Evolutionary conservation across 2,113 vertebrate species (phyloP).

Genomic region (Phalacrocorax brasilianus): DNA sequence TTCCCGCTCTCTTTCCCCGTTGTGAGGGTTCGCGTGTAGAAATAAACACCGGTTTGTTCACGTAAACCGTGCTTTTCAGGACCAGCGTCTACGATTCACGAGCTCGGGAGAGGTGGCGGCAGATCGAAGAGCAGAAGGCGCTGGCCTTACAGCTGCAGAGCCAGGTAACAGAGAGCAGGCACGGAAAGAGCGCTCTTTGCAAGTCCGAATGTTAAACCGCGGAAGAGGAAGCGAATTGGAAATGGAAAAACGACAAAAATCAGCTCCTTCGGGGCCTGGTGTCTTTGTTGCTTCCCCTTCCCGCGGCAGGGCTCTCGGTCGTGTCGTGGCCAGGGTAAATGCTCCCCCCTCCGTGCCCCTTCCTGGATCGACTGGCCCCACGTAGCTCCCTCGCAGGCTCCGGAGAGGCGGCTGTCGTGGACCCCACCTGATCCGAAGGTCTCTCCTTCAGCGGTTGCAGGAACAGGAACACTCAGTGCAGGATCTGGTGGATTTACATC

Average conservation of each 20-base stretch:
- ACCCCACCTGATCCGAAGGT: background rate
- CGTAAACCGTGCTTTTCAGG: slow-evolving; percentile 54
- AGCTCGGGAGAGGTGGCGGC: slow-evolving; percentile 88
- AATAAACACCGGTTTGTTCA: background rate
- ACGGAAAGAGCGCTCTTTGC: fast-evolving
- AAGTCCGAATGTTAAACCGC: fast-evolving
- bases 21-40: fast-evolving
- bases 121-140: slow-evolving; percentile 91
- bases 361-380: background rate
- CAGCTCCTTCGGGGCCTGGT: fast-evolving
- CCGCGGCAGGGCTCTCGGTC: fast-evolving
- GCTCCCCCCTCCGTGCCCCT: background rate
- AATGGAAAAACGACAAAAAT: background rate
- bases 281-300: background rate
- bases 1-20: background rate
- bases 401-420: background rate
- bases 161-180: slow-evolving; percentile 73
- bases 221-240: background rate
- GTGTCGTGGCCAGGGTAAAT: fast-evolving
- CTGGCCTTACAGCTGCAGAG: slow-evolving; percentile 84
- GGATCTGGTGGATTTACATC: slow-evolving; percentile 81
- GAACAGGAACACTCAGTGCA: slow-evolving; percentile 75
- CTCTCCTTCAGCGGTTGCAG: slow-evolving; percentile 80
- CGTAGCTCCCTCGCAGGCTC: background rate
- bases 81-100: slow-evolving; percentile 94